Evolutionary conservation across 2,888 invertebrate species (phyloP).

Genomic region (Orthosia incerta): DNA sequence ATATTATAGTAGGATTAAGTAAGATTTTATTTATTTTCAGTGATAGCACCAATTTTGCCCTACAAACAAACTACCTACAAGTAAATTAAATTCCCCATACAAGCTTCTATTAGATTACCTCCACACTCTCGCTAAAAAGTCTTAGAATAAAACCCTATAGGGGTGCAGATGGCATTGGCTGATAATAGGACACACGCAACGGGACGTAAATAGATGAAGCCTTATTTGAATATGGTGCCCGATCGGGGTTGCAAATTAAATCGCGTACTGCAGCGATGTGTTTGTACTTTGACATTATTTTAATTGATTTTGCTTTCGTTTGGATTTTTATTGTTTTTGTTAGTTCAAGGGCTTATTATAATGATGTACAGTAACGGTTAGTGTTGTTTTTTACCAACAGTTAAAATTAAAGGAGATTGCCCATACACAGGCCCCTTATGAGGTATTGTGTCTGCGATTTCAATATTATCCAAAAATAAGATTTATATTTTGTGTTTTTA

Average conservation of each 20-base stretch:
- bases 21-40: too few relatives aligned
- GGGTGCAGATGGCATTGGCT: conserved; percentile 86
- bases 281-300: conserved; percentile 66
- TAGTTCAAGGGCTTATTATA: conserved; percentile 2
- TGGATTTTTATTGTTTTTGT: neutral
- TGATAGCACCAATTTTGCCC: neutral
- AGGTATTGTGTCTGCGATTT: too few relatives aligned
- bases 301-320: conserved; percentile 55
- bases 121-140: conserved; percentile 56
- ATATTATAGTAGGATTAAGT: too few relatives aligned
- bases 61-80: neutral
- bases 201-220: conserved; percentile 89
- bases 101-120: conserved; percentile 43
- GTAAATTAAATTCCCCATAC: conserved; percentile 15
- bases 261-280: conserved; percentile 80
- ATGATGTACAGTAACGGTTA: neutral
- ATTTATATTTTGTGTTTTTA: too few relatives aligned
- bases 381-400: too few relatives aligned
- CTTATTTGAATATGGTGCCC: conserved; percentile 90
- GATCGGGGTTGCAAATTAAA: conserved; percentile 88
- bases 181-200: conserved; percentile 87
- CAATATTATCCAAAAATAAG: too few relatives aligned
- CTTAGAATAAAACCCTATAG: conserved; percentile 63
- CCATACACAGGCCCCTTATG: too few relatives aligned
- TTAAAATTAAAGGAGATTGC: too few relatives aligned